Base-by-base conservation (phyloP, 2,797 vertebrate genomes). In the Hippoglossus hippoglossus region DNA sequence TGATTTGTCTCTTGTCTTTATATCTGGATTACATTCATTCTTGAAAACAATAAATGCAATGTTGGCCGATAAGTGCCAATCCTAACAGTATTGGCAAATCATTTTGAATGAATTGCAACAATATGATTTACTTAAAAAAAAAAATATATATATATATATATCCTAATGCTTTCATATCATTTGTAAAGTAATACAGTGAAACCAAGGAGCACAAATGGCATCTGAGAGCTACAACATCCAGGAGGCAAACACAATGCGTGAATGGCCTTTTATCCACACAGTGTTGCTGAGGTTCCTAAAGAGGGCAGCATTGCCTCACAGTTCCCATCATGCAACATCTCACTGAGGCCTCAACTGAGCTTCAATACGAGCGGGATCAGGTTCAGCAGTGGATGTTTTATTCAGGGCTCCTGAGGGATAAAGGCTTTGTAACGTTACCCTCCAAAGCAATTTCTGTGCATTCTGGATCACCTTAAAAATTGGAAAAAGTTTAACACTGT, bases 281-380 rank as follows among this genome's bases (percentile, higher is more conserved):
- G 73, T 81, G 13, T 46, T n/a, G 3, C 2, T 1, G 1, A 19
- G 56, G 0, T 46, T 87, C 90, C 94, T 87, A 46, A 71, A 90
- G 94, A 90, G 91, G 93, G 94, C 88, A 93, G 90, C 88, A 90
- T 93, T 91, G 82, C 46, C 75, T 87, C 85, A 87, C 74, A 68
- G 26, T 88, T 86, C 52, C 73, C 46, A 26, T 56, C 22, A 19
- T 34, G 64, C 65, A 61, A 19, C 36, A 0, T 39, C 18, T 76
- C 41, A 28, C 13, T 8, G 25, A 71, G 75, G 77, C 73, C 75
- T 71, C 55, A 3, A 18, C 24, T 26, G 39, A 49, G 51, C 60
- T 62, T 50, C 66, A 28, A 16, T 26, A 13, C 0, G 15, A 50
- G 47, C n/a, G 5, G 12, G 1, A 16, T 26, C 25, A 56, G 25